Evolutionary conservation across 2,888 invertebrate genomes (phyloP), one percentile per base, ranked within the genome.

Genomic region (Acleris laterana): DNA sequence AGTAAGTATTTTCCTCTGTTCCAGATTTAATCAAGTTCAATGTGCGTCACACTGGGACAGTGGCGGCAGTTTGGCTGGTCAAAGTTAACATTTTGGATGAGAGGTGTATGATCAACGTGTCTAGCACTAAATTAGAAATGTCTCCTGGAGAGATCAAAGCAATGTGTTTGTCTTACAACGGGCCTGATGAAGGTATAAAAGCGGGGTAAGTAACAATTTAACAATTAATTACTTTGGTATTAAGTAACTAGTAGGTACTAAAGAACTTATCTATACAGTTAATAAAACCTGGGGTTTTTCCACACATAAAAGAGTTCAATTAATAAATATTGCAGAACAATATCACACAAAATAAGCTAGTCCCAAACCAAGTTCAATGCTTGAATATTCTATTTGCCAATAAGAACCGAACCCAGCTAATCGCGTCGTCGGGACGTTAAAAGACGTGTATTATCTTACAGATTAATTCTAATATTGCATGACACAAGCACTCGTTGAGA

Each of bases 31-130:
- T 76, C 17, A 80, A 68, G 20, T 69, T 93, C 44, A 77, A 72
- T 5, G 62, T 92, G 1, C 73, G 60, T 28, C 92, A 93, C 71
- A 75, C 72, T 1, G 92, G 92, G 13, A 74, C 88, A 0, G 75
- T 89, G n/a, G 57, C 79, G 0, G 91, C 90, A 0, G 73, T 73
- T 5, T 93, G 92, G 92, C 64, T 73, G 5, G 78, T 85, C 0
- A 87, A 81, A 70, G 77, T 84, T 38, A 78, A 75, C 46, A 76
- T 74, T 16, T 71, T 74, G 16, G 69, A 70, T 5, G 82, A 84
- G 1, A 65, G 59, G 1, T 73, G 66, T 9, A 70, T 85, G 0
- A 89, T 91, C 71, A 82, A 81, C 74, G 77, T 88, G 25, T 74
- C 81, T 0, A 79, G 87, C 0, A 72, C 76, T 1, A 84, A 78